Evolutionary conservation across 1,140 invertebrate genomes (phyloP), one percentile per base, ranked within the genome.

Genomic region (Ips nitidus): DNA sequence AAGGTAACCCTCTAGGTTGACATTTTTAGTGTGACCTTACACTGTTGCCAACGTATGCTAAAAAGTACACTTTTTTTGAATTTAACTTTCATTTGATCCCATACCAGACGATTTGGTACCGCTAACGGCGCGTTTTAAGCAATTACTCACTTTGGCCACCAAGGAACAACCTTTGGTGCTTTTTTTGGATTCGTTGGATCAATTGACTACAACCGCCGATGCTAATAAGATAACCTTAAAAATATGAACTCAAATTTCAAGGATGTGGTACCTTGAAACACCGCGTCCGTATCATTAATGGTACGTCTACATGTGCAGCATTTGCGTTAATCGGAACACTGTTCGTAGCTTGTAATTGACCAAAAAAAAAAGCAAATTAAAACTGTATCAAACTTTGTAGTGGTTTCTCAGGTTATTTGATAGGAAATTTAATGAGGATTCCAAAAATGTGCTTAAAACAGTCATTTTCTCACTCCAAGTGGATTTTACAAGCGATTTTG

Each of bases 91-190:
- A 0, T 94, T 94, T 79, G 94, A 97, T 77, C 91, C 93, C 55
- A 97, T 98, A 64, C 97, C 97, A 0, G 94, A 97, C 77, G 97
- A 99, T 81, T 81, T 98, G 66, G 95, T 98, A 8, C 96, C 95
- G 4, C 83, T 99, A 6, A 97, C 95, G 37, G 95, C 95, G 6
- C 91, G 98, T 81, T 97, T 98, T 80, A 98, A 99, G 82, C 90
- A 96, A 76, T 84, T 99, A 40, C 82, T 98, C 52, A 93, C 90
- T 8, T 86, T 91, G 76, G 94, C 94, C 1, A 91, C 85, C 2
- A 75, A 84, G 40, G 88, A 94, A 71, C 93, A 95, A 78, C 94
- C 94, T 1, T 83, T 97, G 8, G 82, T 95, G 1, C 83, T 98
- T 7, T 96, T 95, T 79, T 82, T 98, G 66, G 95, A 98, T 79